Evolutionary conservation across 2,888 invertebrate genomes (phyloP).

Genomic region (Phyllotreta cruciferae): DNA sequence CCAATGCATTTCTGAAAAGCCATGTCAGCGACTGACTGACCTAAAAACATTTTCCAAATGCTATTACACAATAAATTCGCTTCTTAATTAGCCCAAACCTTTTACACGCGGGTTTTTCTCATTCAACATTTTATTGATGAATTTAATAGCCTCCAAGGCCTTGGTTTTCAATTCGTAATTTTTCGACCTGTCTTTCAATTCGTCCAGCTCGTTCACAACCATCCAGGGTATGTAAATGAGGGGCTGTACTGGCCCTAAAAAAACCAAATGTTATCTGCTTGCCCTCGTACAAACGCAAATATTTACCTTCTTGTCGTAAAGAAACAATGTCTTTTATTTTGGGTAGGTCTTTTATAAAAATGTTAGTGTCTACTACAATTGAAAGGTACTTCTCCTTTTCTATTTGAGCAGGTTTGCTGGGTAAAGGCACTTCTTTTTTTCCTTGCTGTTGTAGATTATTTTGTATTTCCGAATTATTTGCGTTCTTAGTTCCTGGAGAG

Average conservation of each 20-base stretch:
- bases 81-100: conserved; percentile 27
- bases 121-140: conserved; percentile 63
- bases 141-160: conserved; percentile 59
- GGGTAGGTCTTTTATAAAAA: conserved; percentile 59
- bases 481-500: not conserved
- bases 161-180: conserved; percentile 29
- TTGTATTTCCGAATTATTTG: conserved; percentile 6
- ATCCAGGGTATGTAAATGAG: conserved; percentile 67
- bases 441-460: not conserved
- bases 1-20: conserved; percentile 65
- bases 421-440: not conserved
- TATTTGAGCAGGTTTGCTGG: conserved; percentile 3
- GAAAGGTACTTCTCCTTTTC: conserved; percentile 46
- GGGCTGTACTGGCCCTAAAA: conserved; percentile 52
- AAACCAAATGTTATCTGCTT: conserved; percentile 11
- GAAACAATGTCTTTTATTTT: conserved; percentile 56
- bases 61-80: not conserved
- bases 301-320: conserved; percentile 41
- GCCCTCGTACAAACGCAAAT: not conserved
- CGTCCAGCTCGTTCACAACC: conserved; percentile 67
- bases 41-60: conserved; percentile 52
- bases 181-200: conserved; percentile 59
- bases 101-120: conserved; percentile 49
- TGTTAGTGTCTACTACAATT: conserved; percentile 63
- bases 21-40: conserved; percentile 66